A percentile compares a stretch with the other conserved stretches of the same genome.
phyloP scores from a whole-genome alignment of 2,888 invertebrate genomes.

The Zhuqinia jingwanae region DNA sequence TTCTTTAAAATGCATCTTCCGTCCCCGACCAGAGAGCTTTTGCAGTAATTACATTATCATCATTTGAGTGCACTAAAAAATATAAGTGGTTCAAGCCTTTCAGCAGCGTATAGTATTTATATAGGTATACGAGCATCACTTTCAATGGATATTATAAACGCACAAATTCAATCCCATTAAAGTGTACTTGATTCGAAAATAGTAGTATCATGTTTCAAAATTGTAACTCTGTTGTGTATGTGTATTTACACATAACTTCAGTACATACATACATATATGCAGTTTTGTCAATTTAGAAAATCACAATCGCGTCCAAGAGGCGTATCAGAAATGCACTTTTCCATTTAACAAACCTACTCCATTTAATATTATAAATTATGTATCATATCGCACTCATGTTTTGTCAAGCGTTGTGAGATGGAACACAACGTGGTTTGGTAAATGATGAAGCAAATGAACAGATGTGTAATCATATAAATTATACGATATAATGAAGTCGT shows the following conservation, averaged over 20 bases:
- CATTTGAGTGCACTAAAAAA: no score
- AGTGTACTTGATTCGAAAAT: no score
- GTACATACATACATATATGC: neutral
- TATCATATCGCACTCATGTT: constrained; percentile 47
- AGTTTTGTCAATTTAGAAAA: neutral
- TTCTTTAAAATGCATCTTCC: constrained; percentile 25
- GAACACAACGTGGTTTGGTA: neutral
- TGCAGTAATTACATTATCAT: no score
- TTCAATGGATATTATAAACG: neutral
- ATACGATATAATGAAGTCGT: no score
- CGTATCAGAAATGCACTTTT: constrained; percentile 56
- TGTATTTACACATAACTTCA: no score
- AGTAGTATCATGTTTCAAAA: no score
- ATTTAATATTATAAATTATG: constrained; percentile 22
- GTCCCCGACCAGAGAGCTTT: neutral
- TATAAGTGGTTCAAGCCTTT: neutral
- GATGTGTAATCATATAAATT: neutral
- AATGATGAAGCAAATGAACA: constrained; percentile 4
- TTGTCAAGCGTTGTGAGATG: constrained; percentile 44
- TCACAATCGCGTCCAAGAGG: constrained; percentile 26
- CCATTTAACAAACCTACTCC: constrained; percentile 37
- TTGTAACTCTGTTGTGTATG: no score
- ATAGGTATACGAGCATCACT: neutral
- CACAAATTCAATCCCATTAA: neutral
- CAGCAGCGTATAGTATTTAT: constrained; percentile 22